Evolutionary conservation across 2,888 invertebrate genomes (phyloP).

Genomic region (Euclidia mi): DNA sequence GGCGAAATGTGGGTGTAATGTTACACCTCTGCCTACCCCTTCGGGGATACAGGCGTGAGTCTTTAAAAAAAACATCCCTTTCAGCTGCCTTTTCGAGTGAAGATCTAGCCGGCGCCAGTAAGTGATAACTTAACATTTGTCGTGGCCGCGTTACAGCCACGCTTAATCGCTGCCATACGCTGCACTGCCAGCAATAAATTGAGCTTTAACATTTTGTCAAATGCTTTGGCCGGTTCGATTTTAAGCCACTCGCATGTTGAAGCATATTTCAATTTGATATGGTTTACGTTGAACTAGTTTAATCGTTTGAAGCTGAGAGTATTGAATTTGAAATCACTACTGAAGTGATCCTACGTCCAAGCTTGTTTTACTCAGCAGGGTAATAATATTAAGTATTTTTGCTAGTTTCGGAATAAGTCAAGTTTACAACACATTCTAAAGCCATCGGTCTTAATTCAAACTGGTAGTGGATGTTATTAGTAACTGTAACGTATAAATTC

Average conservation of each 20-base stretch:
- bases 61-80: conserved; percentile 31
- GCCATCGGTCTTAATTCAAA: too few relatives aligned
- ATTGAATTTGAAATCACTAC: conserved; percentile 5
- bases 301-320: too few relatives aligned
- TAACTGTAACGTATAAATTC: too few relatives aligned
- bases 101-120: conserved; percentile 48
- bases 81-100: conserved; percentile 34
- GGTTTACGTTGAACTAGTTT: not conserved
- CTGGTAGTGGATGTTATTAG: too few relatives aligned
- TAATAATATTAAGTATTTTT: too few relatives aligned
- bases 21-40: too few relatives aligned
- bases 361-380: too few relatives aligned
- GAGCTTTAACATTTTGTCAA: conserved; percentile 55
- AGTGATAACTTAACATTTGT: conserved; percentile 60
- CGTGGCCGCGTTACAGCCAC: conserved; percentile 48
- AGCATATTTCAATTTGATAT: not conserved
- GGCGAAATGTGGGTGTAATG: too few relatives aligned
- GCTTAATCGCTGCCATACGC: conserved; percentile 63
- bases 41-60: too few relatives aligned
- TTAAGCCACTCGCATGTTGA: conserved; percentile 12
- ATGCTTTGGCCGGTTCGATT: conserved; percentile 45
- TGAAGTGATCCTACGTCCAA: not conserved
- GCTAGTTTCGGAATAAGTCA: too few relatives aligned
- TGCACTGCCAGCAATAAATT: conserved; percentile 57
- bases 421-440: too few relatives aligned